Evolutionary conservation across 2,797 vertebrate species (phyloP), one percentile per base, ranked within the genome.

Genomic region (Fundulus diaphanus): DNA sequence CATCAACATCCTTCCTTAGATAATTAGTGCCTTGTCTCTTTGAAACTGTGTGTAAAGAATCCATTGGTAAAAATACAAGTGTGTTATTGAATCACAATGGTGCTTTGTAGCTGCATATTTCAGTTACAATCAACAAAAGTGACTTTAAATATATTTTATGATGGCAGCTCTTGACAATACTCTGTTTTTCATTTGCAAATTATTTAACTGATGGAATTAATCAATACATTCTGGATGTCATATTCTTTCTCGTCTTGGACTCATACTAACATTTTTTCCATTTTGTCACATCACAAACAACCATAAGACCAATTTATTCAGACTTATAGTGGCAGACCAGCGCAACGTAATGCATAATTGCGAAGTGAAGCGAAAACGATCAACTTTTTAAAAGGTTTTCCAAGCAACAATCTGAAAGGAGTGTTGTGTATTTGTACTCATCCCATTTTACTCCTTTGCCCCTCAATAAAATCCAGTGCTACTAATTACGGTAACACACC

Each of bases 1-100:
- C 70, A n/a, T n/a, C n/a, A 37, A 73, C 44, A 69, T 63, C 51
- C 80, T 74, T 7, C 42, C 31, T 33, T 33, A 2, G 16, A 20
- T 59, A 5, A 57, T 33, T 20, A 20, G 56, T 33, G 3, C 16
- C 1, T 33, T 87, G 59, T 78, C 8, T 37, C 59, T 65, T 37
- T 40, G 40, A 65, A n/a, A 13, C 5, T n/a, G 1, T 3, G 1
- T 9, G 2, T 54, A 54, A 27, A 54, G 7, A 54, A 27, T 5
- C 16, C 1, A 6, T 49, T 49, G 6, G 5, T 49, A 5, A 49
- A 49, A 49, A 20, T 35, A n/a, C n/a, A n/a, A n/a, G 20, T 57
- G 15, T 40, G 8, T 65, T 65, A 9, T 65, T 65, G 4, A 40
- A 65, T n/a, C 20, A 12, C 24, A 65, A 65, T 18, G 33, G 18